Percentiles rank a stretch among this genome's conserved stretches.
Evolutionary conservation across 2,888 invertebrate species (phyloP).

Genomic region (Diplazon laetatorius): DNA sequence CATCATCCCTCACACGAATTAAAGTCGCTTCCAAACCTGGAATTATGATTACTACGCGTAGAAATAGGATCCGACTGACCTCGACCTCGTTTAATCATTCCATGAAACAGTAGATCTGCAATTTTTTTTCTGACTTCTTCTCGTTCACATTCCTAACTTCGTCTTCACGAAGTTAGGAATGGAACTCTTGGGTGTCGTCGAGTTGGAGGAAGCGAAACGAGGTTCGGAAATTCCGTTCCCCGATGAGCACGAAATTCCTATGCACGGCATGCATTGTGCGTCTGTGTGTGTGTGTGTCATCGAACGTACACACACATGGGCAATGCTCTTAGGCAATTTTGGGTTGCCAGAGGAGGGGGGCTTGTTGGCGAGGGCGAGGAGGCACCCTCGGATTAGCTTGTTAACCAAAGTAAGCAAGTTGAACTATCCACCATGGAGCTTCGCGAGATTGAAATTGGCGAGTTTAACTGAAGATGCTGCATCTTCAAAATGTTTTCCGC

Average conservation of each 20-base stretch:
- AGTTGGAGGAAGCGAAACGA: slow-evolving; percentile 38
- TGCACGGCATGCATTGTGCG: slow-evolving; percentile 16
- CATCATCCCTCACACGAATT: slow-evolving; percentile 31
- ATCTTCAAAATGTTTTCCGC: background rate
- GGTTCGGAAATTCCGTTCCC: slow-evolving; percentile 52
- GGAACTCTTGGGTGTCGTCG: slow-evolving; percentile 47
- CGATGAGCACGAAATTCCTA: slow-evolving; percentile 57
- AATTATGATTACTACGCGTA: background rate
- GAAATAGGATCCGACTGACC: background rate
- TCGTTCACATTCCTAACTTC: slow-evolving; percentile 12
- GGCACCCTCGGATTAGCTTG: slow-evolving; percentile 60
- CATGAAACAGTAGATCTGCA: too few relatives aligned
- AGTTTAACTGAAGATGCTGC: slow-evolving; percentile 11
- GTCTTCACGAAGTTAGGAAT: slow-evolving; percentile 45
- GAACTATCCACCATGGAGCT: slow-evolving; percentile 57
- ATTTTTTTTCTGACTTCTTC: background rate
- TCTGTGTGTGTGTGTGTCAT: background rate
- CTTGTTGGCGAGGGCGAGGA: slow-evolving; percentile 59
- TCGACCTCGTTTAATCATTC: too few relatives aligned
- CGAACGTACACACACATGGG: slow-evolving; percentile 4
- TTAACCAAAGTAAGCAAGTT: slow-evolving; percentile 62
- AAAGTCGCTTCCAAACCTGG: background rate
- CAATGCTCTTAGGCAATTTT: slow-evolving; percentile 63
- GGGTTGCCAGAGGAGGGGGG: slow-evolving; percentile 56
- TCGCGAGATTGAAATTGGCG: slow-evolving; percentile 47